A percentile compares a stretch with the other conserved stretches of the same genome.
phyloP scores from a whole-genome alignment of 2,113 vertebrate species.

The Phrynosoma blainvillii region DNA sequence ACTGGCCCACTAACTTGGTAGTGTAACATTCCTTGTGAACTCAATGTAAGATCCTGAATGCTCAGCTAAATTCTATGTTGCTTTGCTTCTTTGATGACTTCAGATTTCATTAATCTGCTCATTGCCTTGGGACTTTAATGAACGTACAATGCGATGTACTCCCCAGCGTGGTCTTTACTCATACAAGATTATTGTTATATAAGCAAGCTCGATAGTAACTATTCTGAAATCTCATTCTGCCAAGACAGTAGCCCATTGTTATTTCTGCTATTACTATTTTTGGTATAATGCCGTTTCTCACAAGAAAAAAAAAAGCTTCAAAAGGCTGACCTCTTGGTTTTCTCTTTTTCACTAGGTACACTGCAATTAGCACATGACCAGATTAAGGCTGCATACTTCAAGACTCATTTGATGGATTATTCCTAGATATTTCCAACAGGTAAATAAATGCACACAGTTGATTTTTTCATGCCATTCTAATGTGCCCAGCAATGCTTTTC shows the following conservation, averaged over 20 bases:
- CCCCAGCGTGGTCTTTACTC: neutral
- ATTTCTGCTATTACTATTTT: neutral
- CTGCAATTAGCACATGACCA: constrained; percentile 70
- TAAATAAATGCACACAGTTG: constrained; percentile 8
- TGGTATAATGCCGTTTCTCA: neutral
- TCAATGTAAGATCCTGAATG: neutral
- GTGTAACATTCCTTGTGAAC: neutral
- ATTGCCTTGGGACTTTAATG: neutral
- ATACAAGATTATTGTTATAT: neutral
- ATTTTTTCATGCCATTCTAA: neutral
- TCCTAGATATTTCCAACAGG: constrained; percentile 77
- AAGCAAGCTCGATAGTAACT: rapidly evolving
- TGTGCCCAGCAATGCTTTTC: neutral
- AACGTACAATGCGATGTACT: neutral
- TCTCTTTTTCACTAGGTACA: constrained; percentile 76
- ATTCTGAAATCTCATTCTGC: neutral
- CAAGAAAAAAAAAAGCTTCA: neutral
- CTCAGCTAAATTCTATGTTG: neutral
- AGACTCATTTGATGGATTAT: constrained; percentile 80
- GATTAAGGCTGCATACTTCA: constrained; percentile 65
- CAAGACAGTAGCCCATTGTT: neutral
- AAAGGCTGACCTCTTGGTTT: constrained; percentile 31
- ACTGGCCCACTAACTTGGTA: too few relatives aligned
- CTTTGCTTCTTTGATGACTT: neutral
- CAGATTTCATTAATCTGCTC: neutral